Evolutionary conservation across 2,113 vertebrate genomes (phyloP), one percentile per base, ranked within the genome.

Genomic region (Oncorhynchus clarkii): DNA sequence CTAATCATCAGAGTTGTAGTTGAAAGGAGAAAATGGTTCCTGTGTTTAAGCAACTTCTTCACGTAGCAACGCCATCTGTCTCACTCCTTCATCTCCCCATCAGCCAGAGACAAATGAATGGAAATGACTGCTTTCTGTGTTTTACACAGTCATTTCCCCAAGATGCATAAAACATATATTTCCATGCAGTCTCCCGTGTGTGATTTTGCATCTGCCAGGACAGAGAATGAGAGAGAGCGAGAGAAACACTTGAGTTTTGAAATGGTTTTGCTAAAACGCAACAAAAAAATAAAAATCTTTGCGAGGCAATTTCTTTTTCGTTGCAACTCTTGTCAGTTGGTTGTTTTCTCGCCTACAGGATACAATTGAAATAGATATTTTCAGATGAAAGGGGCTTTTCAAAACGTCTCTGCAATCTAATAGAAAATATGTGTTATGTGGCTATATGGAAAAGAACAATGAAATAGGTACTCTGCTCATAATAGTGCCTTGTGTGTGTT

Each of bases 71-170:
- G 81, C 85, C 93, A 93, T 92, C 93, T 93, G 92, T 86, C 86
- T 84, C 78, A 80, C 80, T 82, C 80, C 80, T 83, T 87, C 85
- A 86, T 88, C 89, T 88, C 82, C 81, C 87, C 84, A 77, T 92
- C 90, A 89, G 86, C 80, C 20, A 85, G 80, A 91, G 88, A 92
- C 89, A 93, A 88, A 91, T 92, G 90, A 93, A 92, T 91, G 88
- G 88, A 91, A 89, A 91, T 88, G 80, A 87, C 84, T 88, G 84
- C 90, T 90, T 92, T 91, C 85, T 88, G 85, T 90, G 39, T 74
- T 12, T 89, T 88, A 87, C 84, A 82, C 87, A 73, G 84, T 83
- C 71, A 70, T 88, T 82, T 87, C 78, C 83, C 80, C 84, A 67
- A 86, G 85, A 81, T 72, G 85, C 81, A 85, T 90, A 88, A 90